phyloP scores from a whole-genome alignment of 2,113 vertebrate genomes.

The Myxocyprinus asiaticus region DNA sequence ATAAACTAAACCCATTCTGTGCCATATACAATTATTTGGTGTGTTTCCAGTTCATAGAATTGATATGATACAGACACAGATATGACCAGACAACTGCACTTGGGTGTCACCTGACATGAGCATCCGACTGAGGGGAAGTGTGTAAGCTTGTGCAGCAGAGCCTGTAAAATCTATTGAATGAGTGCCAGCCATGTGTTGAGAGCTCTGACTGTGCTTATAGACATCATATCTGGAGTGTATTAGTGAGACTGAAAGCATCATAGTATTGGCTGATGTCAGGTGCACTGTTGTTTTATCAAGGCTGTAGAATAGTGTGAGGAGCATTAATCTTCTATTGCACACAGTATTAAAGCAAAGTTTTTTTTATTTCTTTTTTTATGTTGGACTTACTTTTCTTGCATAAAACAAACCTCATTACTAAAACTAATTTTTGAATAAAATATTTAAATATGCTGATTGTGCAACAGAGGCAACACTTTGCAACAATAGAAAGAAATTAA shows the following conservation, averaged over 20 bases:
- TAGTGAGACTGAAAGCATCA: conserved; percentile 5
- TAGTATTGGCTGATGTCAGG: conserved; percentile 28
- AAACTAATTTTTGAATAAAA: too few relatives aligned
- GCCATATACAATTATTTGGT: not conserved
- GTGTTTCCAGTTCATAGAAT: not conserved
- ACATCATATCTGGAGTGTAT: conserved; percentile 15
- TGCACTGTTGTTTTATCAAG: not conserved
- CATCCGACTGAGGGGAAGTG: conserved; percentile 16
- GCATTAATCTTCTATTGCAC: too few relatives aligned
- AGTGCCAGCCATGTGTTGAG: not conserved
- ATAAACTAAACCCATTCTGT: conserved; percentile 19
- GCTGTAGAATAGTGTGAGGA: too few relatives aligned
- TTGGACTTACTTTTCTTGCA: too few relatives aligned
- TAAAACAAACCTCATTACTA: too few relatives aligned
- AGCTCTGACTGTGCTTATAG: not conserved
- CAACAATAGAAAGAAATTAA: too few relatives aligned
- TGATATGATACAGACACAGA: conserved; percentile 15
- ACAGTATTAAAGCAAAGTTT: too few relatives aligned
- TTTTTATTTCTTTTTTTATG: too few relatives aligned
- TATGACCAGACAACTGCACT: conserved; percentile 17
- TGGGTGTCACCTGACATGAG: conserved; percentile 1
- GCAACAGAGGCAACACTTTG: too few relatives aligned
- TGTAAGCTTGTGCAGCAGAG: conserved; percentile 34
- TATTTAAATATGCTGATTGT: too few relatives aligned
- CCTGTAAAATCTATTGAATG: conserved; percentile 20